Evolutionary conservation across 64 coral and sea anemone genomes (phyloP).

Genomic region (Montipora efflorescens): DNA sequence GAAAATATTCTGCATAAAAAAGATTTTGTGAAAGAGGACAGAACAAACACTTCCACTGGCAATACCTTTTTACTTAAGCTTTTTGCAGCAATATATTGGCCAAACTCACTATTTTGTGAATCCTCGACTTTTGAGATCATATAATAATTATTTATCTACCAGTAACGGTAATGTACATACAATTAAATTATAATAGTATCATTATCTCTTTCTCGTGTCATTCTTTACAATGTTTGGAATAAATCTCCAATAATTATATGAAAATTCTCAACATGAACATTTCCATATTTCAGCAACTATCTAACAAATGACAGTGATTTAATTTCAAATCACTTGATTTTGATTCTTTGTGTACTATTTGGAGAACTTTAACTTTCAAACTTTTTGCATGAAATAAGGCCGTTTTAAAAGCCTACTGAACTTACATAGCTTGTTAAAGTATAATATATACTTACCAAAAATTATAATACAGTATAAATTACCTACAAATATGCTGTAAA

Average conservation of each 20-base stretch:
- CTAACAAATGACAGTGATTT: background rate
- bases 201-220: background rate
- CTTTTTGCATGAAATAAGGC: background rate
- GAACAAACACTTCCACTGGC: background rate
- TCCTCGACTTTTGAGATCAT: background rate
- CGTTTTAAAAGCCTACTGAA: constrained; percentile 4
- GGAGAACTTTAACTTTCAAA: background rate
- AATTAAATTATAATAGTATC: background rate
- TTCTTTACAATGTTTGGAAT: background rate
- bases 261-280: background rate
- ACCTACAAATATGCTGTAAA: constrained; percentile 57
- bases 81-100: too few species aligned
- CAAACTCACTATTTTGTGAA: background rate
- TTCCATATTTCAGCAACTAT: background rate
- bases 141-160: background rate
- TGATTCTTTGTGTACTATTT: background rate
- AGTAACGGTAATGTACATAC: background rate
- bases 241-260: constrained; percentile 10
- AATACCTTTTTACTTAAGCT: background rate
- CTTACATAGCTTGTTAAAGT: constrained; percentile 17
- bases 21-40: too few species aligned
- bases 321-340: background rate
- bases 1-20: too few species aligned
- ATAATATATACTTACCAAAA: background rate
- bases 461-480: constrained; percentile 58